Conservation (phyloP, 2,888 invertebrate species). For the Acrobeloides nanus region DNA sequence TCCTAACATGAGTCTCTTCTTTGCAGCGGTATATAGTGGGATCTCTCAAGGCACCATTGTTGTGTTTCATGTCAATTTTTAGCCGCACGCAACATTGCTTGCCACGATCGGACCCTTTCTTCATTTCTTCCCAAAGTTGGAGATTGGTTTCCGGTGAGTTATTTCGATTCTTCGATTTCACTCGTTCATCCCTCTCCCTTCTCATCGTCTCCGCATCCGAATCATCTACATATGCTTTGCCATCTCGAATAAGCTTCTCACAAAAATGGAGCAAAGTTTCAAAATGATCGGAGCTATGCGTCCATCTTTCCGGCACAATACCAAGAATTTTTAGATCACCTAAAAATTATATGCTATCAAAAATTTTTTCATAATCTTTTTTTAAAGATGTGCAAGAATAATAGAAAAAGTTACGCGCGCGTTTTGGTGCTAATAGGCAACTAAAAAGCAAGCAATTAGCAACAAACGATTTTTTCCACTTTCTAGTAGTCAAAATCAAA, state of each 20-base stretch:
- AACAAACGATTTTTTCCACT: no score
- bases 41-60: conserved; percentile 92
- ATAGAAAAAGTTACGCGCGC: no score
- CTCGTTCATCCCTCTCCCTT: conserved; percentile 77
- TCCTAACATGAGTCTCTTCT: conserved; percentile 83
- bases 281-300: conserved; percentile 93
- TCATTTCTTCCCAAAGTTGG: conserved; percentile 88
- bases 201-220: conserved; percentile 92
- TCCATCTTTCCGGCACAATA: conserved; percentile 82
- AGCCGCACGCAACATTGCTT: conserved; percentile 87
- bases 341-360: no score
- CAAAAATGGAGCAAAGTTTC: conserved; percentile 81
- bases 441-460: no score
- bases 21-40: conserved; percentile 98
- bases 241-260: conserved; percentile 72
- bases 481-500: no score
- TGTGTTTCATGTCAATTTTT: conserved; percentile 90
- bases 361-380: no score
- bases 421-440: no score
- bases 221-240: conserved; percentile 92
- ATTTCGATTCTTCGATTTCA: conserved; percentile 63
- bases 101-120: conserved; percentile 70
- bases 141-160: conserved; percentile 71
- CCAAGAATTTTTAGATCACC: conserved; percentile 80
- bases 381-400: conserved; percentile 2